Percentiles rank a stretch among this genome's conserved stretches.
Evolutionary conservation across 2,888 invertebrate genomes (phyloP).

Genomic region (Petrolisthes cinctipes): DNA sequence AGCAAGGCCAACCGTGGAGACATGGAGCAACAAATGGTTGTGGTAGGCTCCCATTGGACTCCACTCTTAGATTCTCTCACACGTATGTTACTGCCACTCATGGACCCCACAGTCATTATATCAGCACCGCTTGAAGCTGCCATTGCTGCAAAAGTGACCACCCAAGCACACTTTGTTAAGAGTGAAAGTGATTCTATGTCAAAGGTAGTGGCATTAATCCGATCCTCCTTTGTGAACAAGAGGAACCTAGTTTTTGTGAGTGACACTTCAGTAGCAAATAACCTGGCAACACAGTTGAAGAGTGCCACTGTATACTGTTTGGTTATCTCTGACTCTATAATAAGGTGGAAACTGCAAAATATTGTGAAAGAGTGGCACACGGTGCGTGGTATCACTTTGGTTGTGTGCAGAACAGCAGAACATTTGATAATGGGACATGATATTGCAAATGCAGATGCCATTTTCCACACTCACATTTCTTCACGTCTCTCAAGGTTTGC

Average conservation of each 20-base stretch:
- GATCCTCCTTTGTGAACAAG: slow-evolving; percentile 6
- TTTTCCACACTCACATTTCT: slow-evolving; percentile 50
- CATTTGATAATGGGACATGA: slow-evolving; percentile 45
- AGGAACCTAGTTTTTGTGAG: slow-evolving; percentile 51
- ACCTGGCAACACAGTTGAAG: slow-evolving; percentile 31
- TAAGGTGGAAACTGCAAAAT: slow-evolving; percentile 42
- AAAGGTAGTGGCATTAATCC: slow-evolving; percentile 25
- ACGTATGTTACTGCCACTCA: slow-evolving; percentile 31
- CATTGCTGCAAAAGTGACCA: slow-evolving; percentile 38
- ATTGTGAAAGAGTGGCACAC: slow-evolving; percentile 55
- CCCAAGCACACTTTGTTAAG: slow-evolving; percentile 23
- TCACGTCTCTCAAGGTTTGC: slow-evolving; percentile 34
- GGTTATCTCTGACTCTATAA: slow-evolving; percentile 8
- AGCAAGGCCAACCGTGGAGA: slow-evolving; percentile 18
- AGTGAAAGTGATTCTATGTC: slow-evolving; percentile 9
- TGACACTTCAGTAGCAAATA: slow-evolving; percentile 17
- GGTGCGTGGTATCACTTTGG: slow-evolving; percentile 33
- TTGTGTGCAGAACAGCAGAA: slow-evolving; percentile 40
- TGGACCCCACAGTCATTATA: slow-evolving; percentile 55
- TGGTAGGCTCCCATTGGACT: slow-evolving; percentile 54
- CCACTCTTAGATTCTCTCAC: slow-evolving; percentile 42
- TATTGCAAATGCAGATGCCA: slow-evolving; percentile 46
- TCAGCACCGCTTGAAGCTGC: slow-evolving; percentile 60
- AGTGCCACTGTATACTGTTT: slow-evolving; percentile 20
- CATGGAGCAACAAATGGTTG: slow-evolving; percentile 46